Evolutionary conservation across 2,113 vertebrate species (phyloP).

Genomic region (Tursiops truncatus): DNA sequence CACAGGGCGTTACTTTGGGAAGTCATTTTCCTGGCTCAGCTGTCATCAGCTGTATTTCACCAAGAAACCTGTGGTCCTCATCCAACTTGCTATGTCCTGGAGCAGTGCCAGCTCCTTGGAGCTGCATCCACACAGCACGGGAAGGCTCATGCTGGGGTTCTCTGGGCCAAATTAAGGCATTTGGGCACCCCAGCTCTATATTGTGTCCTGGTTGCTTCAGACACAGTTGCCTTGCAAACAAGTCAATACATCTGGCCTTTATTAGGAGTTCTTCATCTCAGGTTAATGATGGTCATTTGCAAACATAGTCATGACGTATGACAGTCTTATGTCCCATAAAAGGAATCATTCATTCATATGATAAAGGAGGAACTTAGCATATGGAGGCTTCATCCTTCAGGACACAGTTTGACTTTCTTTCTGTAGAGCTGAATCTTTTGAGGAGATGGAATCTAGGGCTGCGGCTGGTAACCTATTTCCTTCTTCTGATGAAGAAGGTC

Average conservation of each 20-base stretch:
- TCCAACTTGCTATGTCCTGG: neutral
- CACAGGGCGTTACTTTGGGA: neutral
- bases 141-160: neutral
- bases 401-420: neutral
- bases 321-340: neutral
- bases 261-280: neutral
- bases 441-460: slow-evolving; percentile 66
- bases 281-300: neutral
- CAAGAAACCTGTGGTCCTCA: neutral
- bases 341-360: neutral
- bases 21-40: neutral
- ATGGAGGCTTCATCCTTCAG: neutral
- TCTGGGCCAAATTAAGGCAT: neutral
- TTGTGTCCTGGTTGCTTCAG: neutral
- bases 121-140: neutral
- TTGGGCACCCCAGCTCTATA: neutral
- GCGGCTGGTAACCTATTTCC: slow-evolving; percentile 25
- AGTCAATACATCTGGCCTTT: neutral
- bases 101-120: neutral
- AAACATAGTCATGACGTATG: neutral
- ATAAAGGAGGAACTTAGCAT: neutral
- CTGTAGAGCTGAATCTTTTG: neutral
- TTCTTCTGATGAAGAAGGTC: slow-evolving; percentile 31
- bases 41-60: neutral
- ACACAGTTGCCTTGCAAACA: neutral